phyloP scores from a whole-genome alignment of 37 sponge, comb jelly and placozoan genomes.

The Geodia barretti region DNA sequence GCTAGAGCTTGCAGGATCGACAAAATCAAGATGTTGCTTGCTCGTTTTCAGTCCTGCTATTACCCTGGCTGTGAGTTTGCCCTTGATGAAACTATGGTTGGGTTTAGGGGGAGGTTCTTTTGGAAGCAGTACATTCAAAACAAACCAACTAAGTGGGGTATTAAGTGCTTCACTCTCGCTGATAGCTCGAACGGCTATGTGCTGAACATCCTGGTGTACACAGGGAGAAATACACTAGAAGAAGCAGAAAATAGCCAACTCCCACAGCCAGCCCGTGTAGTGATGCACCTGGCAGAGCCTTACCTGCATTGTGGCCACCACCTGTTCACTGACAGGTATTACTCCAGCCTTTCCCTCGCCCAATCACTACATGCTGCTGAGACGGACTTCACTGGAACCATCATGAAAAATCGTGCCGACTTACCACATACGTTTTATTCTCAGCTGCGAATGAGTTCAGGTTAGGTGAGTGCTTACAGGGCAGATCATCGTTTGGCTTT shows the following conservation, averaged over 20 bases:
- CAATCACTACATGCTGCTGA: too few relatives aligned
- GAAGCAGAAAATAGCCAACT: too few relatives aligned
- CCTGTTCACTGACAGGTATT: background rate
- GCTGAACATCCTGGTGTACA: slow-evolving; percentile 11
- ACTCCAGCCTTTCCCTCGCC: background rate
- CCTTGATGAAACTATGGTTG: slow-evolving; percentile 18
- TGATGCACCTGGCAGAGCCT: background rate
- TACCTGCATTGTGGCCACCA: background rate
- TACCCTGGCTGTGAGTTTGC: background rate
- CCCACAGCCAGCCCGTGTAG: background rate
- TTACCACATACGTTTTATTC: background rate
- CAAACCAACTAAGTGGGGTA: slow-evolving; percentile 12
- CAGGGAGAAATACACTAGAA: background rate
- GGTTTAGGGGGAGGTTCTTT: slow-evolving; percentile 3
- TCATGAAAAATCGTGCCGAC: background rate
- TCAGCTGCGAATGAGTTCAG: background rate
- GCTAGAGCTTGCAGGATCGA: background rate
- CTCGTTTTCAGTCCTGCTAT: background rate
- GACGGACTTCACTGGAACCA: background rate
- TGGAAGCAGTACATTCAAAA: slow-evolving; percentile 19
- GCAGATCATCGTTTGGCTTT: background rate
- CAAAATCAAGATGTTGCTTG: background rate
- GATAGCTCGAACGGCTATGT: background rate
- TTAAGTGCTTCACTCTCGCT: slow-evolving; percentile 12
- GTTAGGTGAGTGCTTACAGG: background rate